These are phyloP conservation scores for Acanthopagrus latus DNA, from an alignment of 2,797 vertebrate genomes.

Conservation along the genomic window DNA sequence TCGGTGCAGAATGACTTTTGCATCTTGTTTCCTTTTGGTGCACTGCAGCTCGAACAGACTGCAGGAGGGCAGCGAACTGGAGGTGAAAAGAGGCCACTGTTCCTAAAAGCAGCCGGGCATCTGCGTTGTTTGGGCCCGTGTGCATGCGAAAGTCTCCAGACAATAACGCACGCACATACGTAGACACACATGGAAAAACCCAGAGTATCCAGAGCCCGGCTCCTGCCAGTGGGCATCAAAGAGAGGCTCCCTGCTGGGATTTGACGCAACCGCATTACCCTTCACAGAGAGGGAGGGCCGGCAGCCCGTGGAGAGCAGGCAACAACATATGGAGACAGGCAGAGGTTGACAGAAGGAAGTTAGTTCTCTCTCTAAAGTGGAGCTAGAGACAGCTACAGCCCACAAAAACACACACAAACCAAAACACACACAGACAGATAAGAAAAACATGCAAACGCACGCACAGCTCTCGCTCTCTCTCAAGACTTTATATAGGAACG, in stretches of 20 bases:
- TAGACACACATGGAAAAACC: slow-evolving; percentile 38
- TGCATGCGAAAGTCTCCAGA: slow-evolving; percentile 51
- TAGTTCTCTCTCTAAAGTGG: slow-evolving; percentile 25
- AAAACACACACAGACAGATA: not conserved
- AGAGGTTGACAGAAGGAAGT: slow-evolving; percentile 43
- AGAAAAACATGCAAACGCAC: not conserved
- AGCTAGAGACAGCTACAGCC: slow-evolving; percentile 8
- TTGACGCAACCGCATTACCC: slow-evolving; percentile 55
- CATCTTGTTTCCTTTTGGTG: slow-evolving; percentile 47
- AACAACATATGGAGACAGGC: slow-evolving; percentile 54
- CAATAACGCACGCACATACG: slow-evolving; percentile 37
- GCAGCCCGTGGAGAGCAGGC: slow-evolving; percentile 37
- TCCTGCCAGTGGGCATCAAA: slow-evolving; percentile 64
- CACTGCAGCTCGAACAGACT: slow-evolving; percentile 49
- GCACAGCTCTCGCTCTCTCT: slow-evolving; percentile 2
- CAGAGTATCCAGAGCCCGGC: slow-evolving; percentile 11
- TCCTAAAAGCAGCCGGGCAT: slow-evolving; percentile 53
- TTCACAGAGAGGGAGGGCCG: slow-evolving; percentile 40
- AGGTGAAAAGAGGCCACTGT: slow-evolving; percentile 56
- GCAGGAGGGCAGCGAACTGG: slow-evolving; percentile 39
- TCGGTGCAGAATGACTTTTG: slow-evolving; percentile 15
- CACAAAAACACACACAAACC: slow-evolving; percentile 9
- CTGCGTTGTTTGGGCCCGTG: slow-evolving; percentile 28
- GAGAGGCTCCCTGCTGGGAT: slow-evolving; percentile 58
- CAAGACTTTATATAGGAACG: slow-evolving; percentile 7